Evolutionary conservation across 2,888 invertebrate genomes (phyloP).

Genomic region (Rhodophaea formosa): DNA sequence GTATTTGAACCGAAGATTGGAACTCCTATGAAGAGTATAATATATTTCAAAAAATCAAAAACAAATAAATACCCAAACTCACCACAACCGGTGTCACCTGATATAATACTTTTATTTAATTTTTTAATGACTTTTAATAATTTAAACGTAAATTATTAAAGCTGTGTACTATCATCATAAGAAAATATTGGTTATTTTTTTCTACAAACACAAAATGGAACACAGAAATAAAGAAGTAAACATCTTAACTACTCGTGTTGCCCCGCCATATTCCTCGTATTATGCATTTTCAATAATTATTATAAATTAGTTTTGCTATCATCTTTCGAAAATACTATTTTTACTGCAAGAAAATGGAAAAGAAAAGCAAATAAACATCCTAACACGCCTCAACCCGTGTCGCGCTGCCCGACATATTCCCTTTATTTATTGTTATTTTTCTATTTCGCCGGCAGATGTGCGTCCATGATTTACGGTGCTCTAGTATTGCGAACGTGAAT

Average conservation of each 20-base stretch:
- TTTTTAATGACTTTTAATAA: constrained; percentile 37
- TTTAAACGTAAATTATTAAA: no score
- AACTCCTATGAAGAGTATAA: not conserved
- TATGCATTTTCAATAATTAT: no score
- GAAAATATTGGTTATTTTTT: no score
- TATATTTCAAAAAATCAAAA: not conserved
- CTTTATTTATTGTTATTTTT: constrained; percentile 81
- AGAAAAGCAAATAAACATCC: constrained; percentile 1
- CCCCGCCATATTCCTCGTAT: no score
- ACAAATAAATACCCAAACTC: not conserved
- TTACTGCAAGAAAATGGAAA: not conserved
- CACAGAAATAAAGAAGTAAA: no score
- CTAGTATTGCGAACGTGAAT: constrained; percentile 73
- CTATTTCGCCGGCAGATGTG: constrained; percentile 80
- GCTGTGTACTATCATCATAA: no score
- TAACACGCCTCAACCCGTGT: constrained; percentile 38
- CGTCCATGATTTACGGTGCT: constrained; percentile 71
- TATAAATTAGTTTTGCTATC: no score
- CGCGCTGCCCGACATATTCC: constrained; percentile 41
- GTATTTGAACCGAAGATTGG: no score
- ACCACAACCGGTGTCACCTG: constrained; percentile 28
- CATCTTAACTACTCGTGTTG: no score
- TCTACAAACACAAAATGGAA: no score
- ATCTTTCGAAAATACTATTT: not conserved
- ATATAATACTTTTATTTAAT: not conserved